A percentile compares a stretch with the other conserved stretches of the same genome.
Conservation (phyloP, 2,888 invertebrate species). For the Rhaphigaster nebulosa region DNA sequence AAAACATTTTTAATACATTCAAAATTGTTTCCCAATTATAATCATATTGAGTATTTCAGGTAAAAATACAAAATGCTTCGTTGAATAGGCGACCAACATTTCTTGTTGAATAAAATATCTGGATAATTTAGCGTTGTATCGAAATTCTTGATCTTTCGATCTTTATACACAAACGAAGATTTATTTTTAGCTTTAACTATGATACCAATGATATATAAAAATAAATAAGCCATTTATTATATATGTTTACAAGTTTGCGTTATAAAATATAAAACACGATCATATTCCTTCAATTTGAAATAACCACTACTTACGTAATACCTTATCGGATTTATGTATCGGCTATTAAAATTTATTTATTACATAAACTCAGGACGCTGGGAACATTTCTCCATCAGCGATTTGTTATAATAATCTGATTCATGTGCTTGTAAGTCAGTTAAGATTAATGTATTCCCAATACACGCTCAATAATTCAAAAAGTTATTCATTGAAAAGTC, state of each 20-base stretch:
- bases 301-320: conserved; percentile 13
- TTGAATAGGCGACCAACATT: too few relatives aligned
- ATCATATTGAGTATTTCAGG: too few relatives aligned
- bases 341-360: neutral
- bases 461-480: conserved; percentile 13
- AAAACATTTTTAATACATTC: too few relatives aligned
- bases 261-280: neutral
- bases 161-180: too few relatives aligned
- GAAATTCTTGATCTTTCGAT: too few relatives aligned
- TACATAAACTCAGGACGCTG: neutral
- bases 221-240: neutral
- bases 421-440: neutral
- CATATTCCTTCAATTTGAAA: neutral
- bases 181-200: too few relatives aligned
- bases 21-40: too few relatives aligned
- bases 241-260: neutral
- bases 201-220: neutral
- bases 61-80: too few relatives aligned
- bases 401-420: conserved; percentile 30
- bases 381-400: conserved; percentile 9
- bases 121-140: too few relatives aligned
- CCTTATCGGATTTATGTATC: neutral
- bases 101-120: too few relatives aligned
- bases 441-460: conserved; percentile 21
- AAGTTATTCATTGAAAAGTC: conserved; percentile 48